Conservation (phyloP, 2,888 invertebrate genomes). For the Ophion ellenae region DNA sequence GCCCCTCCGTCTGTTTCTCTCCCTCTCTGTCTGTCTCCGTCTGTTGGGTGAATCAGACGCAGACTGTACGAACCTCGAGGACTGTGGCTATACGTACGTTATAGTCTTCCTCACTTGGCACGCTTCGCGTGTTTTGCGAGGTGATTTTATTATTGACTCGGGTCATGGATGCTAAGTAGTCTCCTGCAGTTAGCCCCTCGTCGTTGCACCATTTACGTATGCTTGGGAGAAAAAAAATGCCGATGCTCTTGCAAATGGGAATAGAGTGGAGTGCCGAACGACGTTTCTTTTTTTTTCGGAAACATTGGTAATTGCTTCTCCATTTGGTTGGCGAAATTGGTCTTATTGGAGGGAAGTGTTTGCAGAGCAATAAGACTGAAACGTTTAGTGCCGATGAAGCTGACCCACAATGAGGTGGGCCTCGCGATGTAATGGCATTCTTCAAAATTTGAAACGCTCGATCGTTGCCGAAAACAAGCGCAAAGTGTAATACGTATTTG, state of each 20-base stretch:
- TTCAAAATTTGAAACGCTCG: too few relatives aligned
- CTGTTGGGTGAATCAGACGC: conserved; percentile 50
- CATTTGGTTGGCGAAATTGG: not conserved
- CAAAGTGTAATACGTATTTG: too few relatives aligned
- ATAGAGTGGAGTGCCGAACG: not conserved
- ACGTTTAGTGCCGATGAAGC: too few relatives aligned
- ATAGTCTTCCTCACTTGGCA: conserved; percentile 71
- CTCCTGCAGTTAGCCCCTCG: conserved; percentile 42
- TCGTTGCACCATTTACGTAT: conserved; percentile 3
- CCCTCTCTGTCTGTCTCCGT: conserved; percentile 3
- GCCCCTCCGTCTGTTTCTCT: not conserved
- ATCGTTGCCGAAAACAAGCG: too few relatives aligned
- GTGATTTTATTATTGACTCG: conserved; percentile 76
- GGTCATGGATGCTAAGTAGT: conserved; percentile 72
- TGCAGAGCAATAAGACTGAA: too few relatives aligned
- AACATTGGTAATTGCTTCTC: not conserved
- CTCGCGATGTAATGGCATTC: too few relatives aligned
- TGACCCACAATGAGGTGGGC: too few relatives aligned
- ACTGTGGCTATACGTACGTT: conserved; percentile 13
- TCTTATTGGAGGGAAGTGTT: too few relatives aligned
- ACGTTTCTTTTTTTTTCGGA: not conserved
- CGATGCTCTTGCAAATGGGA: not conserved
- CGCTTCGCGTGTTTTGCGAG: conserved; percentile 67
- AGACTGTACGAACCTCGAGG: not conserved
- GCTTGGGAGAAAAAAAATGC: not conserved